Evolutionary conservation across 2,113 vertebrate species (phyloP).

Genomic region (human (Homo sapiens)): GRCh38 chr4:56042001-56042500

Average conservation of each 20-base stretch:
- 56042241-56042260: background rate
- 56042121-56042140: background rate
- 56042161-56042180: background rate
- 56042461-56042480: rapidly evolving
- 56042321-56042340: background rate
- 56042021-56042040: background rate
- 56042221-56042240: background rate
- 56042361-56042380: no score
- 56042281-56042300: background rate
- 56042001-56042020: background rate
- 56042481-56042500: rapidly evolving
- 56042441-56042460: no score
- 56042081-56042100: background rate
- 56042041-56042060: background rate
- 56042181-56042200: background rate
- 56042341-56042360: background rate
- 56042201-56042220: background rate
- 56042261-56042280: background rate
- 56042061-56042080: background rate
- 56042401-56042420: no score
- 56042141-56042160: background rate
- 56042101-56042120: background rate
- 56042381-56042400: background rate
- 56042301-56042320: background rate
- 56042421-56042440: no score